A percentile compares a stretch with the other conserved stretches of the same genome.
Evolutionary conservation across 1,140 invertebrate species (phyloP).

Genomic region (Zaprionus africanus): DNA sequence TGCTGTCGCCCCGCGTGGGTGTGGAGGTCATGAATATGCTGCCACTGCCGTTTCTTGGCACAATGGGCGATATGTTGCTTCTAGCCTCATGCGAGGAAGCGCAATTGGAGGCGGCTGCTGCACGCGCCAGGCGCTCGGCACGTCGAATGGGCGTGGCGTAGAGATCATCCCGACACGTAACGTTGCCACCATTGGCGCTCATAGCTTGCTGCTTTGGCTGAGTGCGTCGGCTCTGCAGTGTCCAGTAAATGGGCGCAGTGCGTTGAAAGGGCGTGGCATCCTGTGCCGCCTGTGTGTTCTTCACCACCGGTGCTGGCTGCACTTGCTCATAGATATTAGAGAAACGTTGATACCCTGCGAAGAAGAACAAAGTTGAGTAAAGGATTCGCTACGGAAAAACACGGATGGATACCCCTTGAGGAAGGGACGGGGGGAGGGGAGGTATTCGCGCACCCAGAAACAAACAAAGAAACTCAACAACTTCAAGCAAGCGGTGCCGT

Average conservation of each 20-base stretch:
- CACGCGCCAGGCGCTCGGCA: slow-evolving; percentile 71
- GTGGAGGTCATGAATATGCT: slow-evolving; percentile 87
- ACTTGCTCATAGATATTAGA: slow-evolving; percentile 83
- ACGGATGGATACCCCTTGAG: background rate
- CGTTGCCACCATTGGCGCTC: slow-evolving; percentile 29
- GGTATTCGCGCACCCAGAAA: slow-evolving; percentile 19
- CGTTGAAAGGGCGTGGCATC: slow-evolving; percentile 74
- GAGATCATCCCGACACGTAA: slow-evolving; percentile 77
- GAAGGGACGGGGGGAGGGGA: background rate
- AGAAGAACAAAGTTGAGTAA: slow-evolving; percentile 12
- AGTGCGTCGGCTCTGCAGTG: slow-evolving; percentile 77
- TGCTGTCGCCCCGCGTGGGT: slow-evolving; percentile 52
- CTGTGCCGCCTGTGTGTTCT: slow-evolving; percentile 30
- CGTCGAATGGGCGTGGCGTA: slow-evolving; percentile 82
- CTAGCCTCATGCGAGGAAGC: slow-evolving; percentile 11
- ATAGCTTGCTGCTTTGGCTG: slow-evolving; percentile 57
- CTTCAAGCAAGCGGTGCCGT: slow-evolving; percentile 51
- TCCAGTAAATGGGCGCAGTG: slow-evolving; percentile 83
- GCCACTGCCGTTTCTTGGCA: slow-evolving; percentile 85
- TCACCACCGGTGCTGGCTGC: slow-evolving; percentile 53
- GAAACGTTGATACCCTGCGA: slow-evolving; percentile 83
- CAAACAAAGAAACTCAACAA: slow-evolving; percentile 12
- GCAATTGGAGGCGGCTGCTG: slow-evolving; percentile 43
- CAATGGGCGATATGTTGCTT: slow-evolving; percentile 87
- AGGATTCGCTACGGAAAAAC: background rate